Evolutionary conservation across 2,888 invertebrate genomes (phyloP), one percentile per base, ranked within the genome.

Genomic region (Agriopis aurantiaria): DNA sequence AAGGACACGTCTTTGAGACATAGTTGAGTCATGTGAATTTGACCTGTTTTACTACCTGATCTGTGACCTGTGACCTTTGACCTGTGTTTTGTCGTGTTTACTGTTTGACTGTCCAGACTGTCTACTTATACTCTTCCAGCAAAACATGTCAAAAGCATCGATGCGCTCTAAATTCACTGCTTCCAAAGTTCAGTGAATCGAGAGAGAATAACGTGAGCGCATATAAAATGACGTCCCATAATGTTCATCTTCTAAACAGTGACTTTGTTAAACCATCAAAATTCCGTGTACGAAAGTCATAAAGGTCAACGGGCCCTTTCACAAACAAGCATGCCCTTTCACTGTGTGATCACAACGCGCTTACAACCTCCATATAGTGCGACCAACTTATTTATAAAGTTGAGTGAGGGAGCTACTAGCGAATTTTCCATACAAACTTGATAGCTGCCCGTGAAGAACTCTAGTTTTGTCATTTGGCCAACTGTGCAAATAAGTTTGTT

Each of bases 281-380:
- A 49, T 57, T 66, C 60, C 41, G 60, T 14, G 23, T 61, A 51
- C 46, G n/a, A 52, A 63, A 51, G 56, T 68, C 68, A 52, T 57
- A 62, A 68, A 68, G 68, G 62, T 68, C 68, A 69, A 65, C 65
- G 71, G 53, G 61, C 56, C 58, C 55, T 62, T 71, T 56, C 65
- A 64, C 62, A 72, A 71, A 71, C 74, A 72, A 46, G 14, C 64
- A 49, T 45, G 17, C 10, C 64, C 58, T 63, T 66, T 61, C 61
- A 65, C 60, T 68, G 67, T 56, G 40, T 65, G 59, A 63, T 63
- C 61, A 75, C 73, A 76, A 68, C 64, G 70, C 66, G 70, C 60
- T 71, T 66, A 68, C 64, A 53, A 67, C 69, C 68, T 70, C 33
- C 62, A 46, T 58, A n/a, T 46, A 46, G 33, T 58, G 5, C 12